phyloP scores from a whole-genome alignment of 2,797 vertebrate genomes.

The Monodelphis domestica region DNA sequence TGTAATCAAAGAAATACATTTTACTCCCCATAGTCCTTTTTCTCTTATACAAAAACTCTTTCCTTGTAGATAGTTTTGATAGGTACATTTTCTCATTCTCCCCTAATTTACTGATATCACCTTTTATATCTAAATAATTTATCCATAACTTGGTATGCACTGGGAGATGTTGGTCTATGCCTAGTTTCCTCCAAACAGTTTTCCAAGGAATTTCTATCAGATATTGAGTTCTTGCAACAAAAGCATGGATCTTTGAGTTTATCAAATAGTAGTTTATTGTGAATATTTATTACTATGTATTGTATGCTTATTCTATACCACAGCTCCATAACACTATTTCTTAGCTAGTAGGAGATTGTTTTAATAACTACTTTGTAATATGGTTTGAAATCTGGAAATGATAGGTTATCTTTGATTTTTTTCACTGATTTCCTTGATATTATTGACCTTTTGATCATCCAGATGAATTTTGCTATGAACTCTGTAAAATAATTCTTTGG shows the following conservation, averaged over 20 bases:
- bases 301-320: background rate
- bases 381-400: background rate
- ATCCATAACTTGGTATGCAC: background rate
- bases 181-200: background rate
- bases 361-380: background rate
- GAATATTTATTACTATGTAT: background rate
- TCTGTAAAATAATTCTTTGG: background rate
- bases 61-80: background rate
- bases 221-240: background rate
- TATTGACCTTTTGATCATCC: background rate
- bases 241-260: background rate
- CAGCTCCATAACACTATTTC: background rate
- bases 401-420: background rate
- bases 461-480: background rate
- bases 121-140: background rate
- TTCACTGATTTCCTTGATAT: background rate
- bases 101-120: background rate
- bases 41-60: background rate
- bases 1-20: background rate
- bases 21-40: background rate
- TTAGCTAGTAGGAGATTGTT: background rate
- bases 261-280: background rate
- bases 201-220: background rate
- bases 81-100: background rate
- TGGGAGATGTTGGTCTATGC: background rate